Evolutionary conservation across 2,888 invertebrate genomes (phyloP).

Genomic region (Schrankia costaestrigalis): DNA sequence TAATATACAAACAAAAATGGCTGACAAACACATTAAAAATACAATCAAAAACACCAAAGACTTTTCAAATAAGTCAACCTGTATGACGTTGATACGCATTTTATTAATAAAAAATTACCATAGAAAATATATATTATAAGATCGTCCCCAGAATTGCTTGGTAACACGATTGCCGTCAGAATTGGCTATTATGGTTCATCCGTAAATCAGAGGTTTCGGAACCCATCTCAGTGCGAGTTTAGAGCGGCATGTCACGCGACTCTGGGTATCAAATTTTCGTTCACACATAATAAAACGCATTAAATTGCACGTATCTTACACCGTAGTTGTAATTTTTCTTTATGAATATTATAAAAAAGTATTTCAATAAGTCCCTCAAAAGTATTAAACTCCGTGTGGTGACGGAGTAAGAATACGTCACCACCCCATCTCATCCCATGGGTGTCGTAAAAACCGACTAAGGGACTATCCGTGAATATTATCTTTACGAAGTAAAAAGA

Average conservation of each 20-base stretch:
- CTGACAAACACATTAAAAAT: no score
- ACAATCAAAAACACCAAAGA: no score
- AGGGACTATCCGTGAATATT: no score
- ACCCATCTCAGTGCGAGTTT: conserved; percentile 45
- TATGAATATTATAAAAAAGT: not conserved
- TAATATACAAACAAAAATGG: no score
- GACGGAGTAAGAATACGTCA: no score
- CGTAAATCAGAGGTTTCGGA: conserved; percentile 51
- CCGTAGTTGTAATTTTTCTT: conserved; percentile 22
- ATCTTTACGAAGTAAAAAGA: no score
- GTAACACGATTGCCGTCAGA: conserved; percentile 46
- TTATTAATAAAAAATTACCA: conserved; percentile 8
- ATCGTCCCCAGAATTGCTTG: conserved; percentile 13
- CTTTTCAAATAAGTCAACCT: no score
- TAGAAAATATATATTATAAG: conserved; percentile 8
- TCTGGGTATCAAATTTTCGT: conserved; percentile 65
- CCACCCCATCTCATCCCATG: no score
- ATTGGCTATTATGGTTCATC: conserved; percentile 54
- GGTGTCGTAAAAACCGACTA: no score
- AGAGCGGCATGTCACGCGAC: conserved; percentile 51
- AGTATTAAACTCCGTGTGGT: no score
- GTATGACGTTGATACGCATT: no score
- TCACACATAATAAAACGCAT: conserved; percentile 73
- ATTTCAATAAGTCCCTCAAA: not conserved
- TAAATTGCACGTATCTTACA: conserved; percentile 45